phyloP scores from a whole-genome alignment of 30 jellyfish, hydroid and myxozoan species.

The Catostylus mosaicus region DNA sequence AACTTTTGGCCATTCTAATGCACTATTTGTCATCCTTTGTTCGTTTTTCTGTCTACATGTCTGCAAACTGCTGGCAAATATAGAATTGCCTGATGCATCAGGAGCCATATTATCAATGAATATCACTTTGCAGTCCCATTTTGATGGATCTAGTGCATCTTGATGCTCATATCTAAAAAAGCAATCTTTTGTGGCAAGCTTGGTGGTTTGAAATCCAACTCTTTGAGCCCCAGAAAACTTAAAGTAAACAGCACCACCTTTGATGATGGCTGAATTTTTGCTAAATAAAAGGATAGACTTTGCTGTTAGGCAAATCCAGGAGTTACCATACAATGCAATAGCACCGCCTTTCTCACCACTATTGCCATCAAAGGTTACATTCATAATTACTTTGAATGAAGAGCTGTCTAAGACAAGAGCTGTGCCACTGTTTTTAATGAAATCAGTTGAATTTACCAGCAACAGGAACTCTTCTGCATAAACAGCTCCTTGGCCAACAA shows the following conservation, averaged over 20 bases:
- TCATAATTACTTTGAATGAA: slow-evolving; percentile 22
- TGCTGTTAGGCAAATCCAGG: slow-evolving; percentile 51
- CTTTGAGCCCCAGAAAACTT: slow-evolving; percentile 70
- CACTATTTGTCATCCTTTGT: slow-evolving; percentile 44
- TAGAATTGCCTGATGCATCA: slow-evolving; percentile 74
- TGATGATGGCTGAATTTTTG: slow-evolving; percentile 52
- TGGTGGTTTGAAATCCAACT: slow-evolving; percentile 74
- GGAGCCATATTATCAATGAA: slow-evolving; percentile 86
- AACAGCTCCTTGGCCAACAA: slow-evolving; percentile 91
- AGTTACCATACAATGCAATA: slow-evolving; percentile 72
- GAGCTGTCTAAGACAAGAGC: slow-evolving; percentile 79
- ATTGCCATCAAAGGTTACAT: slow-evolving; percentile 43
- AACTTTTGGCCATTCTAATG: slow-evolving; percentile 72
- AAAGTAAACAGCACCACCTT: slow-evolving; percentile 85
- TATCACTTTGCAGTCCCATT: slow-evolving; percentile 59
- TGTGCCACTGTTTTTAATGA: slow-evolving; percentile 50
- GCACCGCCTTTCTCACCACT: slow-evolving; percentile 88
- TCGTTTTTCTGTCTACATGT: slow-evolving; percentile 69
- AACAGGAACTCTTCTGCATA: slow-evolving; percentile 71
- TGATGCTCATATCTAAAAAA: slow-evolving; percentile 65
- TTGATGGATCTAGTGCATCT: slow-evolving; percentile 32
- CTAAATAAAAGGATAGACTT: slow-evolving; percentile 29
- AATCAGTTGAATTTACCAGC: slow-evolving; percentile 6
- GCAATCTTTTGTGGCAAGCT: slow-evolving; percentile 56
- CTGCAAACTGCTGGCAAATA: slow-evolving; percentile 78